A percentile compares a stretch with the other conserved stretches of the same genome.
phyloP scores from a whole-genome alignment of 2,797 vertebrate species.

The Glyptemys insculpta region DNA sequence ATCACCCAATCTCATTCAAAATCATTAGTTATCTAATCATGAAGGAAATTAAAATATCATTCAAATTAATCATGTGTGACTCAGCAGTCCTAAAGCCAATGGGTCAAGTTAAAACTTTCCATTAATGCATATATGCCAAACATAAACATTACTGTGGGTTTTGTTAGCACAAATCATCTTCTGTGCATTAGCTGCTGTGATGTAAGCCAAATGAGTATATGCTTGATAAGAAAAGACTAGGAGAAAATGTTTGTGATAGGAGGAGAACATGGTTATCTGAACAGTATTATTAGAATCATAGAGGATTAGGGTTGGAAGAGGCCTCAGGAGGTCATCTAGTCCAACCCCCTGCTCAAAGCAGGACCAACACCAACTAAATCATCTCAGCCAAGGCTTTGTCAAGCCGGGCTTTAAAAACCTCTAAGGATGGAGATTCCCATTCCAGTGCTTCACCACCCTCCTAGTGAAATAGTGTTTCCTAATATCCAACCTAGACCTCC shows the following conservation, averaged over 20 bases:
- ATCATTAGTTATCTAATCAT: constrained; percentile 72
- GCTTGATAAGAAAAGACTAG: background rate
- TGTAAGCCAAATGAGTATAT: background rate
- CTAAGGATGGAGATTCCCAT: no score
- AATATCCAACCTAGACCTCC: no score
- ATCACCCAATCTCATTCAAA: constrained; percentile 51
- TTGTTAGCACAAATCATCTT: background rate
- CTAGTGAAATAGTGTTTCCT: no score
- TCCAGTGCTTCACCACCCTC: no score
- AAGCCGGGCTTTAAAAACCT: no score
- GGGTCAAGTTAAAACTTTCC: background rate
- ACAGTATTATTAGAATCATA: background rate
- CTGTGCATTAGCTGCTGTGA: background rate
- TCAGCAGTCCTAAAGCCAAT: constrained; percentile 55
- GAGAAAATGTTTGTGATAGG: constrained; percentile 2
- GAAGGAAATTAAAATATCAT: constrained; percentile 73
- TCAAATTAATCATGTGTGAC: constrained; percentile 61
- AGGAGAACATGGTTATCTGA: background rate
- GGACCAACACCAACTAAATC: no score
- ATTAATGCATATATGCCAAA: constrained; percentile 8
- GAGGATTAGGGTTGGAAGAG: no score
- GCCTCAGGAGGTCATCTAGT: no score
- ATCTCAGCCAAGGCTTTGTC: no score
- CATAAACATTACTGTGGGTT: constrained; percentile 15
- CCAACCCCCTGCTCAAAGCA: no score